Conservation (phyloP, 2,113 vertebrate genomes). For the Asarcornis scutulata region DNA sequence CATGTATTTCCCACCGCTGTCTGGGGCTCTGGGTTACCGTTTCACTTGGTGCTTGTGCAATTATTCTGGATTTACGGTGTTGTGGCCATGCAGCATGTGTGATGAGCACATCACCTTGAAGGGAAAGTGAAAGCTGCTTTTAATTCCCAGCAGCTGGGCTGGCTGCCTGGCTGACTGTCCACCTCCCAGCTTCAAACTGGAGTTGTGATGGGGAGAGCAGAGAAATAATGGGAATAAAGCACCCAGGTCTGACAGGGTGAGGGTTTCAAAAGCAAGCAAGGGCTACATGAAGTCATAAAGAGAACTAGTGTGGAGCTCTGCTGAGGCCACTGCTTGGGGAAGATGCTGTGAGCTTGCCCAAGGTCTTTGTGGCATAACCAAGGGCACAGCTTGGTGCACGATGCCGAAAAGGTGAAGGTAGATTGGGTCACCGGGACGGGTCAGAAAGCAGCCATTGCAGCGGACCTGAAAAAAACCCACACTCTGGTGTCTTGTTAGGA, state of each 20-base stretch:
- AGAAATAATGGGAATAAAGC: background rate
- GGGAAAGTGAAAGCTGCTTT: background rate
- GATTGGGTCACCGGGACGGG: background rate
- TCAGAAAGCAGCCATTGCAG: background rate
- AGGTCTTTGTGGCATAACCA: background rate
- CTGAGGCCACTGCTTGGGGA: background rate
- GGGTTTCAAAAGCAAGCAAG: background rate
- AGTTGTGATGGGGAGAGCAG: background rate
- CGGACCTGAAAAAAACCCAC: background rate
- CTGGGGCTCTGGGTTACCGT: background rate
- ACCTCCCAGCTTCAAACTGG: background rate
- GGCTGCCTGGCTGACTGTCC: background rate
- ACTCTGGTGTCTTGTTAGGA: background rate
- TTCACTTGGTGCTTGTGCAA: accelerated
- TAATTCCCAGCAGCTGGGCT: background rate
- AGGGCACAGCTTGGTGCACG: background rate
- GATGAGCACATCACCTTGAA: background rate
- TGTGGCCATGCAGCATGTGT: background rate
- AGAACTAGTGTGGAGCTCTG: background rate
- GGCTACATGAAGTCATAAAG: background rate
- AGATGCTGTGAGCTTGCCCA: background rate
- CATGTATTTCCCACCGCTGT: background rate
- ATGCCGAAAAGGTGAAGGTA: background rate
- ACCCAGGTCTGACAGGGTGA: accelerated
- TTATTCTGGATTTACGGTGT: background rate